Conservation (phyloP, 2,888 invertebrate species). For the Julus scanicus region DNA sequence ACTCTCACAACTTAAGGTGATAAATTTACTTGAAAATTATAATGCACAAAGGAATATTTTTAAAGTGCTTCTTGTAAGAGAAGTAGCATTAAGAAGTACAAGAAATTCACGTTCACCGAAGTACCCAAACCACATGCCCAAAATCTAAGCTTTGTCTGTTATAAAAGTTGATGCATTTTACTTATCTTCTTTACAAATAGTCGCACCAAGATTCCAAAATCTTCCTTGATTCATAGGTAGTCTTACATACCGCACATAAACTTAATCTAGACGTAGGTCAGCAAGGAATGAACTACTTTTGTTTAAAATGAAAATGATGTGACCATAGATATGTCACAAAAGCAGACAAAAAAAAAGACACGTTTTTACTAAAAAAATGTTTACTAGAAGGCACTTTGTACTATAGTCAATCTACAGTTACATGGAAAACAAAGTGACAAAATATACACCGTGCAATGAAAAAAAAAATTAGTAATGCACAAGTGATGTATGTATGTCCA, state of each 20-base stretch:
- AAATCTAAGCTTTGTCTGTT: not conserved
- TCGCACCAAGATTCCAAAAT: not conserved
- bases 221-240: not conserved
- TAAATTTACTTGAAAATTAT: too few relatives aligned
- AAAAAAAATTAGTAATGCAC: not conserved
- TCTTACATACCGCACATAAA: too few relatives aligned
- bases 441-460: not conserved
- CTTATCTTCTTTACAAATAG: not conserved
- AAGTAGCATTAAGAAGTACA: too few relatives aligned
- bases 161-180: not conserved
- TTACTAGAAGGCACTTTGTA: constrained; percentile 5
- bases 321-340: too few relatives aligned
- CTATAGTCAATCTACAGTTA: not conserved
- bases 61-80: too few relatives aligned
- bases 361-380: not conserved
- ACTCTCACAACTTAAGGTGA: too few relatives aligned
- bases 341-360: not conserved
- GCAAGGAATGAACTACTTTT: too few relatives aligned
- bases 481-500: not conserved
- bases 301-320: too few relatives aligned
- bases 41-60: too few relatives aligned
- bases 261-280: not conserved
- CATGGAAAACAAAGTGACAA: not conserved
- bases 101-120: not conserved
- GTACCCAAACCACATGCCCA: constrained; percentile 7